Percentiles rank a stretch among this genome's conserved stretches.
Conservation (phyloP, 2,797 vertebrate genomes). For the Coregonus suidteri region DNA sequence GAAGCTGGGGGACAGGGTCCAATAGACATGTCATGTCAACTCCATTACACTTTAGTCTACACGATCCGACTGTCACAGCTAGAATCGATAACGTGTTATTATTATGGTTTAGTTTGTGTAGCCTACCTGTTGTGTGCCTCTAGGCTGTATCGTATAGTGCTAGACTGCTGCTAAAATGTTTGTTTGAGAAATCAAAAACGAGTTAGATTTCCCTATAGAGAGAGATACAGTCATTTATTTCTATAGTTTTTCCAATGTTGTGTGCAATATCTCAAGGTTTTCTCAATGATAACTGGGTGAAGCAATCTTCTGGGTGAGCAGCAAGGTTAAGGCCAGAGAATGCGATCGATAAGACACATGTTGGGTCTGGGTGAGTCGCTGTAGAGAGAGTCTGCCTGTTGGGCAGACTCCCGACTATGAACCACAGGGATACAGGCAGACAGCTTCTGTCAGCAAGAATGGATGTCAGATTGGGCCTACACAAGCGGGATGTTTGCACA, state of each 20-base stretch:
- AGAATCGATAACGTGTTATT: neutral
- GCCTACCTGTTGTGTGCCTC: neutral
- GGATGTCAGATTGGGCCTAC: constrained; percentile 47
- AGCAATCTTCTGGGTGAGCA: neutral
- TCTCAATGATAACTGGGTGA: neutral
- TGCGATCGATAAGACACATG: constrained; percentile 41
- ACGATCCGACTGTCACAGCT: neutral
- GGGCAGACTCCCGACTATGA: constrained; percentile 29
- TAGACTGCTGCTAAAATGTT: neutral
- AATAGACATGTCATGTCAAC: neutral
- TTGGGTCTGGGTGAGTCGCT: constrained; percentile 25
- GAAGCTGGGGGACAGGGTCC: neutral
- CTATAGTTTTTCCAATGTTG: neutral
- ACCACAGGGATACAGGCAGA: constrained; percentile 34
- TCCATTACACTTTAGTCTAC: neutral
- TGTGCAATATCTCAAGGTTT: too few relatives aligned
- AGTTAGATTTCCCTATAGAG: neutral
- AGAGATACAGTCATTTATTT: neutral
- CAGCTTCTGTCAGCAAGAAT: constrained; percentile 49
- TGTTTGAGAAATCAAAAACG: neutral
- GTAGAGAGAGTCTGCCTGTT: constrained; percentile 30
- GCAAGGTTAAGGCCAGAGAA: neutral
- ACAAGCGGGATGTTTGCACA: constrained; percentile 35
- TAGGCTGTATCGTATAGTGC: neutral
- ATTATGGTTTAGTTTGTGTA: neutral